Evolutionary conservation across 2,113 vertebrate species (phyloP).

Genomic region (Peromyscus polionotus): DNA sequence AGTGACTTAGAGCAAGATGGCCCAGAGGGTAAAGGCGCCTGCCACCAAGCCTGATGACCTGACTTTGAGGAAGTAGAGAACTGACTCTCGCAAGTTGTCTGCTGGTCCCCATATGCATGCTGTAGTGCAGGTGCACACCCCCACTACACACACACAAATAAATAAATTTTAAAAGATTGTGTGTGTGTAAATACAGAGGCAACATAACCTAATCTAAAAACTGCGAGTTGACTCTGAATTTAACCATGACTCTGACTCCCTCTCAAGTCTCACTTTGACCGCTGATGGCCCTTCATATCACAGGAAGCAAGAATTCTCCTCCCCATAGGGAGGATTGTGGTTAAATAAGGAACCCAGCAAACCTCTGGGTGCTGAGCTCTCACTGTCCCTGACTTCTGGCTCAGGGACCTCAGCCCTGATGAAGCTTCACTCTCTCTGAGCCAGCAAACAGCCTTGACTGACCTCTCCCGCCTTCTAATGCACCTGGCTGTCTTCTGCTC

Average conservation of each 20-base stretch:
- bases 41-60: background rate
- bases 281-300: background rate
- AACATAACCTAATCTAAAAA: background rate
- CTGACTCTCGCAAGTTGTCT: background rate
- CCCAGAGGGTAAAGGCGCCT: background rate
- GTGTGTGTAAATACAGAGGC: background rate
- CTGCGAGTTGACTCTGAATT: background rate
- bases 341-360: background rate
- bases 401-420: background rate
- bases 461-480: conserved; percentile 61
- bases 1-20: background rate
- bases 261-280: background rate
- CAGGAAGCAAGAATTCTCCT: background rate
- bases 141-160: background rate
- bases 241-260: background rate
- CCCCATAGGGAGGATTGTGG: background rate
- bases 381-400: background rate
- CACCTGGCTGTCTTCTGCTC: conserved; percentile 85
- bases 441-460: background rate
- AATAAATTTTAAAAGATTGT: background rate
- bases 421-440: background rate
- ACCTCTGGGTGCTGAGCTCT: background rate
- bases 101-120: background rate
- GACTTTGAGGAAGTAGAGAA: background rate
- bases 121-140: background rate